Conservation (phyloP, 1,140 invertebrate genomes). For the Drosophila kikkawai region DNA sequence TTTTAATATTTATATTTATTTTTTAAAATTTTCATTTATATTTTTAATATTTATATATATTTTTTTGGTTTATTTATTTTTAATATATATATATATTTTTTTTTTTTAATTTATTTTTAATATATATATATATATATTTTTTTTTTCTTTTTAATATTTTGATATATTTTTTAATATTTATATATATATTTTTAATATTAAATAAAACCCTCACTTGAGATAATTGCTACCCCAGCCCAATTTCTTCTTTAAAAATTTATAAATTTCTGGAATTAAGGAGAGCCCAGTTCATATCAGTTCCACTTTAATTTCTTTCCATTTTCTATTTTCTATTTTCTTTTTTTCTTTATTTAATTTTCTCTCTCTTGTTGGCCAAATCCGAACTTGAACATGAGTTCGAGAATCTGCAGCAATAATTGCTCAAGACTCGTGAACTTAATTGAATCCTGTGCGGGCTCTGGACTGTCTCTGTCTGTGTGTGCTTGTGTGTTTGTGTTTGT, state of each 20-base stretch:
- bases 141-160: too few species aligned
- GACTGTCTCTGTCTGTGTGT: neutral
- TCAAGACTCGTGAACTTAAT: slow-evolving; percentile 54
- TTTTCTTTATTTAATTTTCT: slow-evolving; percentile 12
- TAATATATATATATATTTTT: too few species aligned
- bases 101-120: too few species aligned
- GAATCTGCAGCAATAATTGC: slow-evolving; percentile 50
- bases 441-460: slow-evolving; percentile 35
- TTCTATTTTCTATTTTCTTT: neutral
- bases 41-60: too few species aligned
- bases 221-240: neutral
- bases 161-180: too few species aligned
- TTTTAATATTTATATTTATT: too few species aligned
- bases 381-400: slow-evolving; percentile 12
- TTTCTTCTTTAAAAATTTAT: neutral
- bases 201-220: neutral
- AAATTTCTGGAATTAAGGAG: too few species aligned
- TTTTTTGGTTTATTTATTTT: too few species aligned
- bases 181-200: neutral
- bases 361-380: slow-evolving; percentile 19
- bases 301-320: neutral
- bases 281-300: neutral
- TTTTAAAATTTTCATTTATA: too few species aligned
- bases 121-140: too few species aligned
- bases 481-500: too few species aligned